phyloP scores from a whole-genome alignment of 2,888 invertebrate species.

The Thera britannica region DNA sequence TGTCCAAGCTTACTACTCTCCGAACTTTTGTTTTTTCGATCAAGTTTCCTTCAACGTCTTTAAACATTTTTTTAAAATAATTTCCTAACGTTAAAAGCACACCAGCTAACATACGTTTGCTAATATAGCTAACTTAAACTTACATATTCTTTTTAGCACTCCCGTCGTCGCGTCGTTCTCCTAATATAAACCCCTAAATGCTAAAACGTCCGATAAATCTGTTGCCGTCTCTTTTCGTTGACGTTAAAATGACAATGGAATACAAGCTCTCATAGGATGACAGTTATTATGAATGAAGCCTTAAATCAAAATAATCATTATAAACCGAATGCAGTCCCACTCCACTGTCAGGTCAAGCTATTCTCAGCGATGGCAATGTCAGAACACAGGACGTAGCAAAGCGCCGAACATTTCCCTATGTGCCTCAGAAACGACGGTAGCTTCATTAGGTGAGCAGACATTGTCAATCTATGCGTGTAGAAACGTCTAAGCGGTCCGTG shows the following conservation, averaged over 20 bases:
- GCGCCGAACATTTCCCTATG: slow-evolving; percentile 46
- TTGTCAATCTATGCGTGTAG: slow-evolving; percentile 70
- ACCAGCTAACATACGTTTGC: no score
- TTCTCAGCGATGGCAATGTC: slow-evolving; percentile 21
- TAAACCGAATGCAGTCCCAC: slow-evolving; percentile 14
- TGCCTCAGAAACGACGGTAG: slow-evolving; percentile 49
- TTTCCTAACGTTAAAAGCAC: no score
- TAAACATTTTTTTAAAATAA: no score
- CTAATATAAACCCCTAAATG: background rate
- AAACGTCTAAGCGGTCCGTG: slow-evolving; percentile 55
- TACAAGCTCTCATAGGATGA: background rate
- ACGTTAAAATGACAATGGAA: background rate
- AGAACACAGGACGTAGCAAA: slow-evolving; percentile 29
- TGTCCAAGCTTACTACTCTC: no score
- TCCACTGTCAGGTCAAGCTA: slow-evolving; percentile 25
- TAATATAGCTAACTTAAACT: no score
- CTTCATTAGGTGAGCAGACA: slow-evolving; percentile 68
- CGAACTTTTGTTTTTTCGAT: no score
- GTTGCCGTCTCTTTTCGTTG: background rate
- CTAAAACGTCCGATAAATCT: background rate
- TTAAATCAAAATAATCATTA: slow-evolving; percentile 18
- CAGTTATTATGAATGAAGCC: background rate
- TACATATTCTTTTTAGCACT: no score
- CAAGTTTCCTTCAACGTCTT: no score
- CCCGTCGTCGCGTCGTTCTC: no score